Evolutionary conservation across 2,113 vertebrate species (phyloP).

Genomic region (Eretmochelys imbricata): DNA sequence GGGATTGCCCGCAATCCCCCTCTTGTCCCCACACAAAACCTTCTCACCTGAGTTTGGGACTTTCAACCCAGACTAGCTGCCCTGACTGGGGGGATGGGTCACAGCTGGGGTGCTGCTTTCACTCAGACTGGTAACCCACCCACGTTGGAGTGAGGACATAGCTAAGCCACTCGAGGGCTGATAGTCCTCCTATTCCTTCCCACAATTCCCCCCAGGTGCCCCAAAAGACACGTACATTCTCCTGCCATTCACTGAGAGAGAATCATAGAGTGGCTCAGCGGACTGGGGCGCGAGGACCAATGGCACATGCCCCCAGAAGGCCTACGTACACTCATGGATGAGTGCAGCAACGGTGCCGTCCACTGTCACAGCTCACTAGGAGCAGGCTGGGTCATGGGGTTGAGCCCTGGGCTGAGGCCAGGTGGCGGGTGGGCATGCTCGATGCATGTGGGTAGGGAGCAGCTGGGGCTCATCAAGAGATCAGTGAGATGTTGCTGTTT

Average conservation of each 20-base stretch:
- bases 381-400: not conserved
- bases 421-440: not conserved
- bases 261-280: not conserved
- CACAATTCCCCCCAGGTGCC: not conserved
- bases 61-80: no score
- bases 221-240: not conserved
- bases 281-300: not conserved
- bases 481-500: no score
- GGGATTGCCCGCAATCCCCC: not conserved
- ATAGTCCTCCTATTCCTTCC: not conserved
- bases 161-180: not conserved
- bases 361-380: not conserved
- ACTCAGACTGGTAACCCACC: not conserved
- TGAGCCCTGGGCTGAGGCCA: not conserved
- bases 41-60: not conserved
- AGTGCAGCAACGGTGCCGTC: not conserved
- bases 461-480: no score
- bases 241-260: not conserved
- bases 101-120: not conserved
- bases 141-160: not conserved
- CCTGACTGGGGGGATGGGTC: not conserved
- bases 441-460: no score
- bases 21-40: not conserved
- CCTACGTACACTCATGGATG: not conserved
- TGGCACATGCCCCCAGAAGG: not conserved